Percentiles rank a stretch among this genome's conserved stretches.
Conservation (phyloP, 1,140 invertebrate genomes). For the Drosophila varians region DNA sequence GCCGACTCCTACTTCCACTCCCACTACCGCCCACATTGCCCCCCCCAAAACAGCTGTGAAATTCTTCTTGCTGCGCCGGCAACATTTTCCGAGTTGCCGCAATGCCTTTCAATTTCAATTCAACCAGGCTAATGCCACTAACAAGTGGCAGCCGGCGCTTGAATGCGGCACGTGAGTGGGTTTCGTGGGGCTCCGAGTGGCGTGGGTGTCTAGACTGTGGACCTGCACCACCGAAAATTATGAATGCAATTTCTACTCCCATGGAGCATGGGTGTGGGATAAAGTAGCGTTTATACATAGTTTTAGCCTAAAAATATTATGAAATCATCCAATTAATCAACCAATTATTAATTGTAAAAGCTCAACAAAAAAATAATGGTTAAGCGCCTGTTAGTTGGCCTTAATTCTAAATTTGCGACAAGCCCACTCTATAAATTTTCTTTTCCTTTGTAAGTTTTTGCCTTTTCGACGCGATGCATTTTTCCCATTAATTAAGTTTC, state of each 20-base stretch:
- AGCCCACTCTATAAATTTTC: slow-evolving; percentile 28
- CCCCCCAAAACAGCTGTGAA: slow-evolving; percentile 53
- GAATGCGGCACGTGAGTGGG: slow-evolving; percentile 20
- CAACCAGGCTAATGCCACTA: slow-evolving; percentile 18
- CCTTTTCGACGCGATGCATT: slow-evolving; percentile 13
- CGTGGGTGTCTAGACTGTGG: slow-evolving; percentile 41
- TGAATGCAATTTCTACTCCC: slow-evolving; percentile 7
- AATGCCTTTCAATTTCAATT: slow-evolving; percentile 49
- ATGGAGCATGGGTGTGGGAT: neutral
- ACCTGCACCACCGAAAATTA: slow-evolving; percentile 13
- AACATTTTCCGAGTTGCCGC: slow-evolving; percentile 32
- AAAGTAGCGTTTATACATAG: neutral
- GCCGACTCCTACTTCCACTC: neutral
- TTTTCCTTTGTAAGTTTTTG: slow-evolving; percentile 31
- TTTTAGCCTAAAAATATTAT: neutral
- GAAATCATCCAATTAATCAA: neutral
- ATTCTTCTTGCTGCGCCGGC: slow-evolving; percentile 34
- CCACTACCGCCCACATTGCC: neutral
- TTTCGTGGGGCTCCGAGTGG: slow-evolving; percentile 7
- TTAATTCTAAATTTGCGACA: slow-evolving; percentile 17
- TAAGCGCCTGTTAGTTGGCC: slow-evolving; percentile 42
- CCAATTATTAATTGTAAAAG: slow-evolving; percentile 4
- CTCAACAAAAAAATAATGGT: slow-evolving; percentile 29
- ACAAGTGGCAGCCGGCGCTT: slow-evolving; percentile 41
- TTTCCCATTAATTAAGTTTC: slow-evolving; percentile 49